A percentile compares a stretch with the other conserved stretches of the same genome.
These are phyloP conservation scores for Nipponia nippon DNA, from an alignment of 2,113 vertebrate species.

Conservation along the genomic window DNA sequence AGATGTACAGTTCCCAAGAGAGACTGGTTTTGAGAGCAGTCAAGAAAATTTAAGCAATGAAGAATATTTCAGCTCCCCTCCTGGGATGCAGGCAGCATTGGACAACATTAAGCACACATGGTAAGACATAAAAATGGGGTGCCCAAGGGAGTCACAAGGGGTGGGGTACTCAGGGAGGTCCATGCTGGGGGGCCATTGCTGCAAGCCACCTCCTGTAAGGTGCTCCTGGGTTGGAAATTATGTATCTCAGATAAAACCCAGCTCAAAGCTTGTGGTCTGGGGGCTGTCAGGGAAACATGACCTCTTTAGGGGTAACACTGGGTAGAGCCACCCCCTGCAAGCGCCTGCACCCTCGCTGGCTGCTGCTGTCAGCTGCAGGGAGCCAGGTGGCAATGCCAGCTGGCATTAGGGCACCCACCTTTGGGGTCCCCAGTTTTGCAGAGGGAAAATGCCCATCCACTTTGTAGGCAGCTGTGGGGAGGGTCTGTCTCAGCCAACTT, in stretches of 20 bases:
- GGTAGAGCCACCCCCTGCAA: background rate
- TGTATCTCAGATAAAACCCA: background rate
- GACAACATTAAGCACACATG: background rate
- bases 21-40: background rate
- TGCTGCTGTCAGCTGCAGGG: background rate
- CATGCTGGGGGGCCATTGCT: background rate
- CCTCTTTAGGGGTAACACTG: background rate
- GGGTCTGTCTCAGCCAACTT: background rate
- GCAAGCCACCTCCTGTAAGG: background rate
- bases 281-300: background rate
- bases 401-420: background rate
- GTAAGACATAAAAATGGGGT: background rate
- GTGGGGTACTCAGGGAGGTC: background rate
- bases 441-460: background rate
- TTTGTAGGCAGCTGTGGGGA: background rate
- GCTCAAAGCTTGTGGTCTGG: background rate
- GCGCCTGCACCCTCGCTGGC: rapidly evolving
- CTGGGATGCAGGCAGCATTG: rapidly evolving
- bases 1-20: background rate
- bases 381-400: rapidly evolving
- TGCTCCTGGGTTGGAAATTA: background rate
- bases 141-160: background rate
- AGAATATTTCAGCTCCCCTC: background rate
- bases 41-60: background rate
- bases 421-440: background rate